Percentiles rank a stretch among this genome's conserved stretches.
phyloP scores from a whole-genome alignment of 2,888 invertebrate species.

The Protonemura montana region DNA sequence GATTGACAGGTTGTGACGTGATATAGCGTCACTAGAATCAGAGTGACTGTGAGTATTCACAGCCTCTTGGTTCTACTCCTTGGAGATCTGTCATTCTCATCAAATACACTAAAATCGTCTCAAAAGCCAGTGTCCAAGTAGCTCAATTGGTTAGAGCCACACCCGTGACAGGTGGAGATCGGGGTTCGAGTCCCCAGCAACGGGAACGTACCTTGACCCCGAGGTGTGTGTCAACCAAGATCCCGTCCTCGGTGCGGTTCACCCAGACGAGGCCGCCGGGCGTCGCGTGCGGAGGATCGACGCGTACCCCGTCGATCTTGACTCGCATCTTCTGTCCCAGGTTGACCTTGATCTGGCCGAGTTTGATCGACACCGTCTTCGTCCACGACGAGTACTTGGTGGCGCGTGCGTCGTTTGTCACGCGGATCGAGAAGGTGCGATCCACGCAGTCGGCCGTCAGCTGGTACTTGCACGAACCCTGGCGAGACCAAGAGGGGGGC shows the following conservation, averaged over 20 bases:
- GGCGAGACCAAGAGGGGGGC: constrained; percentile 93
- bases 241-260: constrained; percentile 71
- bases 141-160: too few species aligned
- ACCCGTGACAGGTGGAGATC: too few species aligned
- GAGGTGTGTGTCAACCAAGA: constrained; percentile 72
- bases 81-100: too few species aligned
- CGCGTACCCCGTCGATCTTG: constrained; percentile 82
- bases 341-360: constrained; percentile 78
- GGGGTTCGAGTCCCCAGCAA: too few species aligned
- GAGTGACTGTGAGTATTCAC: too few species aligned
- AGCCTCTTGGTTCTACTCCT: too few species aligned
- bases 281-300: constrained; percentile 71
- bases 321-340: constrained; percentile 86
- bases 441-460: constrained; percentile 83
- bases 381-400: constrained; percentile 90
- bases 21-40: too few species aligned
- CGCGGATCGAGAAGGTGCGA: constrained; percentile 83
- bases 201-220: constrained; percentile 69
- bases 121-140: too few species aligned
- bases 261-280: constrained; percentile 59
- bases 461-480: constrained; percentile 92
- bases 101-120: too few species aligned
- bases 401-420: constrained; percentile 85
- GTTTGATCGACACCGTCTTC: constrained; percentile 82
- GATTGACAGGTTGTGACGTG: too few species aligned